Evolutionary conservation across 2,797 vertebrate species (phyloP).

Genomic region (Petrocephalus sullivani): DNA sequence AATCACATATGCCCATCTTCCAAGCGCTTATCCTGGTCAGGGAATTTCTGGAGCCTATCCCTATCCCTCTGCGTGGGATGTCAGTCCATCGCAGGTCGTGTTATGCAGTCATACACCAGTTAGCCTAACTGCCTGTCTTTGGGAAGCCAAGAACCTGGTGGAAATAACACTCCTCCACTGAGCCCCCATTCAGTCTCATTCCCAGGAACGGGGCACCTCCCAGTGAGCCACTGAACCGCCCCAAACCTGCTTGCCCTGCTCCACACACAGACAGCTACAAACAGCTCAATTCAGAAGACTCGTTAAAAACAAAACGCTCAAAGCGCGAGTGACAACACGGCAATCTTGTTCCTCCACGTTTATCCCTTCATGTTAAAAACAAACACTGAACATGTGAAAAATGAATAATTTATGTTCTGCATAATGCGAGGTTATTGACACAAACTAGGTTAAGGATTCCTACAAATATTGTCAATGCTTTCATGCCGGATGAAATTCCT

Average conservation of each 20-base stretch:
- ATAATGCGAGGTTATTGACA: conserved; percentile 14
- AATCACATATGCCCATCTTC: not conserved
- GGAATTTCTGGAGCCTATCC: not conserved
- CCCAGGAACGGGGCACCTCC: not conserved
- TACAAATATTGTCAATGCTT: conserved; percentile 14
- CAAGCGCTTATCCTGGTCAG: not conserved
- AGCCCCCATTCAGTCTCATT: not conserved
- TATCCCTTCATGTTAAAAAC: not conserved
- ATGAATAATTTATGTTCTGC: conserved; percentile 14
- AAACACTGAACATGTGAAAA: not conserved
- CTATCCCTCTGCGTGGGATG: not conserved
- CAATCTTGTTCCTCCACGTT: not conserved
- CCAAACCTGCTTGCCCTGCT: not conserved
- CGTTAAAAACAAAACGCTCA: not conserved
- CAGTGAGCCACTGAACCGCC: not conserved
- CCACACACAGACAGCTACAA: not conserved
- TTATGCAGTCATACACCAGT: not conserved
- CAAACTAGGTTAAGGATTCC: conserved; percentile 19
- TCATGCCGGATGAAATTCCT: conserved; percentile 7
- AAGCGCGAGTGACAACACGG: not conserved
- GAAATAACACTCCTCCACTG: not conserved
- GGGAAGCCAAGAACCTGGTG: not conserved
- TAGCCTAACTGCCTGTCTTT: not conserved
- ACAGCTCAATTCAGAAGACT: not conserved
- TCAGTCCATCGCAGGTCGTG: not conserved